phyloP scores from a whole-genome alignment of 2,797 vertebrate genomes.

The Scolopax bukidnonensis region DNA sequence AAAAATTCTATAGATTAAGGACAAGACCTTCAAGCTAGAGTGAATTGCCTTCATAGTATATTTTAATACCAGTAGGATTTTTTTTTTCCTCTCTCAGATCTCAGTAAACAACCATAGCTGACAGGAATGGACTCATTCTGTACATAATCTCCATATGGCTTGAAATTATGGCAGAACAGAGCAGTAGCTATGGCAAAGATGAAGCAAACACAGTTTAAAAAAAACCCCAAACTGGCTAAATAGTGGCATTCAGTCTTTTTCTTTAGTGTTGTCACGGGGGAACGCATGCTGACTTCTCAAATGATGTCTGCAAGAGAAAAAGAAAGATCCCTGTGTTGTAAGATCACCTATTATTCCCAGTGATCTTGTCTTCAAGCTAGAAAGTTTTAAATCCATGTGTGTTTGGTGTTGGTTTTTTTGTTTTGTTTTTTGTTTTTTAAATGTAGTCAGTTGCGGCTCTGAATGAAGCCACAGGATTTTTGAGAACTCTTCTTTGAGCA shows the following conservation, averaged over 20 bases:
- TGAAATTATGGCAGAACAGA: background rate
- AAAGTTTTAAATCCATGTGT: background rate
- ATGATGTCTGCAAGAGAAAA: background rate
- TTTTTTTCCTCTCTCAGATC: background rate
- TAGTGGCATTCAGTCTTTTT: background rate
- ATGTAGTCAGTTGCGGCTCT: background rate
- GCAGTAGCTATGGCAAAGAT: background rate
- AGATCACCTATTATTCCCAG: background rate
- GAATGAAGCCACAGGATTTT: background rate
- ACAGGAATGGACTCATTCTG: background rate
- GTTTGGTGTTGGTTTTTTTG: too few relatives aligned
- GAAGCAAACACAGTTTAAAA: background rate
- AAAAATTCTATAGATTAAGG: background rate
- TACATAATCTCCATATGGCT: background rate
- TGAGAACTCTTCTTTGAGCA: background rate
- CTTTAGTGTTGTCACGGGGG: background rate
- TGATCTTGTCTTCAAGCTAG: background rate
- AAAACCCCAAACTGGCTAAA: background rate
- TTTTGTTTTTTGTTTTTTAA: background rate
- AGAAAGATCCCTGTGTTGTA: background rate
- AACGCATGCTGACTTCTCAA: background rate
- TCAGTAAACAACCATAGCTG: background rate
- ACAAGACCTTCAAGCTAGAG: background rate
- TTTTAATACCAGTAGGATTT: background rate
- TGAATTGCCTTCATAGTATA: background rate